Evolutionary conservation across 2,888 invertebrate species (phyloP), one percentile per base, ranked within the genome.

Genomic region (Nemotelus pantherinus): DNA sequence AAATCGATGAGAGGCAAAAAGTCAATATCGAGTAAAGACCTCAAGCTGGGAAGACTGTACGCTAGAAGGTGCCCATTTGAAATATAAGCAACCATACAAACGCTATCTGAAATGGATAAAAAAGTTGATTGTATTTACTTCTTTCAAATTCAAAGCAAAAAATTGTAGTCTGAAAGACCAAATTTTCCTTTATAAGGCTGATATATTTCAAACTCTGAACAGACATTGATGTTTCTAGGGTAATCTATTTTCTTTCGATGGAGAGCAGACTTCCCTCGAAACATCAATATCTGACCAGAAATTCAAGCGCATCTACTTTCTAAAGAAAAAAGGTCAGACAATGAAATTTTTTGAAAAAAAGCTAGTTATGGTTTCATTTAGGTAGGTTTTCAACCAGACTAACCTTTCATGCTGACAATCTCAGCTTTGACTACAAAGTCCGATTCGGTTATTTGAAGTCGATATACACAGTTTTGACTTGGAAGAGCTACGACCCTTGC

Each of bases 401-500:
- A 76, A 96, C 95, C 96, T 93, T 94, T 95, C 85, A 98, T 90
- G 84, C 94, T 93, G 83, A 96, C 94, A 84, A 97, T 94, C 89
- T 97, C 97, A 79, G 97, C 95, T 88, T 95, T 95, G 81, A 97
- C 95, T 80, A 97, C 96, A 88, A 96, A 96, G 88, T 97, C 95
- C 7, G 93, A 92, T 85, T 98, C 97, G 80, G 96, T 95, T 83
- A 98, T 91, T 88, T 96, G 96, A 87, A 95, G 94, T 83, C 96
- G 92, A 89, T 96, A 97, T 83, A 96, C 93, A 89, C 96, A 97
- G 86, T 95, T 95, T 88, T 98, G 98, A 83, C 97, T 96, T 81
- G 98, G 98, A 85, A 98, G 91, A 81, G 96, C 96, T 81, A 98
- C 94, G 81, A 98, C 95, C 83, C 96, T 91, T 80, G 95, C 96